These are phyloP conservation scores for Epinephelus awoara DNA, from an alignment of 2,797 vertebrate genomes.

Conservation along the genomic window DNA sequence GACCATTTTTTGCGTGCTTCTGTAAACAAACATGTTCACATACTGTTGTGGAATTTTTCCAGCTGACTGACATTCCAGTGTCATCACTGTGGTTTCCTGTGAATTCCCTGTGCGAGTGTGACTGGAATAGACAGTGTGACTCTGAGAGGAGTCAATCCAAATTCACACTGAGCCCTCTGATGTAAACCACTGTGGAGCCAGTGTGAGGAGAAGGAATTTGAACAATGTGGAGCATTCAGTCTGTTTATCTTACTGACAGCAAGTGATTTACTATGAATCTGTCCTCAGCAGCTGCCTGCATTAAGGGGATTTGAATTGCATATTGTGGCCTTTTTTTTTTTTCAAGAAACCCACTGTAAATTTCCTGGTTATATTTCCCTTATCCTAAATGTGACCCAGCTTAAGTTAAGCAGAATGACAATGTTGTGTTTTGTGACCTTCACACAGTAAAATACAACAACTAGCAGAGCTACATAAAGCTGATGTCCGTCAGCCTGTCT, in stretches of 20 bases:
- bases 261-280: slow-evolving; percentile 23
- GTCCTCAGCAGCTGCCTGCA: neutral
- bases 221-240: slow-evolving; percentile 29
- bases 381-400: neutral
- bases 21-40: neutral
- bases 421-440: neutral
- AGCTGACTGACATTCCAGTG: neutral
- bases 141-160: neutral
- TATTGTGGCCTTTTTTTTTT: too few species aligned
- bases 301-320: neutral
- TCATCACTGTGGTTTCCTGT: slow-evolving; percentile 22
- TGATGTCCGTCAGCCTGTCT: too few species aligned
- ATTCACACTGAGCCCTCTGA: slow-evolving; percentile 13
- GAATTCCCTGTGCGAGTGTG: slow-evolving; percentile 8
- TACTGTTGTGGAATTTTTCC: neutral
- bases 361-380: neutral
- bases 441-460: neutral
- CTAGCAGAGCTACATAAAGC: too few species aligned
- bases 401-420: too few species aligned
- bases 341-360: neutral
- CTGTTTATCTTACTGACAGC: slow-evolving; percentile 34
- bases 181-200: neutral
- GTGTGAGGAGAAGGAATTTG: slow-evolving; percentile 36
- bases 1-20: neutral
- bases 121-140: neutral